phyloP scores from a whole-genome alignment of 2,113 vertebrate species.

The Cebus imitator region DNA sequence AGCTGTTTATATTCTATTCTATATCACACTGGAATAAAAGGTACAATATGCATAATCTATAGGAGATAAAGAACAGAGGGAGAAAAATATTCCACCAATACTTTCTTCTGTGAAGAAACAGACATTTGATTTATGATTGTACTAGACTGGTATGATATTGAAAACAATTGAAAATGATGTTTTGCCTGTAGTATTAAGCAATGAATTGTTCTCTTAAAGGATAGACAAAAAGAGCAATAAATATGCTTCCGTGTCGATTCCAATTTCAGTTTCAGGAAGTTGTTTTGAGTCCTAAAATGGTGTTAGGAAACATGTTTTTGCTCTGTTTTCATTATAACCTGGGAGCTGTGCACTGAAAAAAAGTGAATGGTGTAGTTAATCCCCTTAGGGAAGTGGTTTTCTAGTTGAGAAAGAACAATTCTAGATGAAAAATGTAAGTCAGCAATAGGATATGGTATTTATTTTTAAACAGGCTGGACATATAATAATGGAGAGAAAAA shows the following conservation, averaged over 20 bases:
- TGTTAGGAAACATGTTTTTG: neutral
- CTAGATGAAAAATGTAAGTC: conserved; percentile 39
- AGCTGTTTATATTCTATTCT: neutral
- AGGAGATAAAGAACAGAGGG: neutral
- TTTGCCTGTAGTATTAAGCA: conserved; percentile 18
- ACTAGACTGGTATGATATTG: neutral
- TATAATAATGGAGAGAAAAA: neutral
- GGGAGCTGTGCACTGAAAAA: neutral
- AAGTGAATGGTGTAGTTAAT: neutral
- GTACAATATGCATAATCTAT: neutral
- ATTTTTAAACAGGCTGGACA: conserved; percentile 14
- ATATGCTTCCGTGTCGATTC: neutral
- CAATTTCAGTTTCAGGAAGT: neutral
- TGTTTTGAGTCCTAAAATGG: neutral
- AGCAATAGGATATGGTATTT: neutral
- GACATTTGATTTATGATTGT: neutral
- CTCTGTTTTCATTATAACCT: conserved; percentile 47
- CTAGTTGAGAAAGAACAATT: conserved; percentile 16
- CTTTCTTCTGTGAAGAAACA: conserved; percentile 21
- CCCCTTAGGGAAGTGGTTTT: neutral
- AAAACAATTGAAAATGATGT: conserved; percentile 8
- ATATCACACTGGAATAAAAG: neutral
- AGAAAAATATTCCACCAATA: neutral
- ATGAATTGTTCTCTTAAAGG: neutral
- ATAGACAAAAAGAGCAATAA: neutral